These are phyloP conservation scores for Odocoileus virginianus DNA, from an alignment of 2,113 vertebrate genomes.

Conservation along the genomic window DNA sequence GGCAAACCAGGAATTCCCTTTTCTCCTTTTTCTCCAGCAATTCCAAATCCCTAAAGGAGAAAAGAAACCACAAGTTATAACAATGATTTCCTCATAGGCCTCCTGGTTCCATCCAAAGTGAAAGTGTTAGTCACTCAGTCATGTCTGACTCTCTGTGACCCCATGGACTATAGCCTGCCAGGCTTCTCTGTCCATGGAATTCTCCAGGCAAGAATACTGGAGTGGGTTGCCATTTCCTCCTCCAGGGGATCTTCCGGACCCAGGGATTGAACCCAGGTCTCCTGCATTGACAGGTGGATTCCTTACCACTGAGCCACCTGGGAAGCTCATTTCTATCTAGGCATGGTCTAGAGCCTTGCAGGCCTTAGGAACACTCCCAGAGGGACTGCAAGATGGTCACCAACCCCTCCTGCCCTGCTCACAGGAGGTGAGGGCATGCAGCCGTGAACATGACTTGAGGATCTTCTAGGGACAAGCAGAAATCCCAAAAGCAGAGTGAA, in stretches of 20 bases:
- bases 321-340: background rate
- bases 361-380: background rate
- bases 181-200: background rate
- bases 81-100: background rate
- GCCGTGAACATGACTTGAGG: background rate
- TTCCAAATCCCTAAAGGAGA: slow-evolving; percentile 82
- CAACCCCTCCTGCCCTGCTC: background rate
- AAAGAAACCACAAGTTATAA: slow-evolving; percentile 39
- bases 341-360: background rate
- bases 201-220: background rate
- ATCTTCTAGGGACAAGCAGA: background rate
- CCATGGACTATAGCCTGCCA: background rate
- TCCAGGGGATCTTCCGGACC: background rate
- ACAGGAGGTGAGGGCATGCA: background rate
- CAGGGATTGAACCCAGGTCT: background rate
- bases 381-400: background rate
- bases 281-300: background rate
- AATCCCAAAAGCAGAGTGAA: background rate
- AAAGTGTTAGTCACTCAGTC: background rate
- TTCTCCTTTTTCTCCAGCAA: slow-evolving; percentile 87
- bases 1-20: slow-evolving; percentile 92
- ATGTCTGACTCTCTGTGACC: background rate
- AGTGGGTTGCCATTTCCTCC: background rate
- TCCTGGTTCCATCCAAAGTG: background rate
- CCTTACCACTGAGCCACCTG: background rate